Conservation (phyloP, 2,113 vertebrate genomes). For the Leuciscus idus region DNA sequence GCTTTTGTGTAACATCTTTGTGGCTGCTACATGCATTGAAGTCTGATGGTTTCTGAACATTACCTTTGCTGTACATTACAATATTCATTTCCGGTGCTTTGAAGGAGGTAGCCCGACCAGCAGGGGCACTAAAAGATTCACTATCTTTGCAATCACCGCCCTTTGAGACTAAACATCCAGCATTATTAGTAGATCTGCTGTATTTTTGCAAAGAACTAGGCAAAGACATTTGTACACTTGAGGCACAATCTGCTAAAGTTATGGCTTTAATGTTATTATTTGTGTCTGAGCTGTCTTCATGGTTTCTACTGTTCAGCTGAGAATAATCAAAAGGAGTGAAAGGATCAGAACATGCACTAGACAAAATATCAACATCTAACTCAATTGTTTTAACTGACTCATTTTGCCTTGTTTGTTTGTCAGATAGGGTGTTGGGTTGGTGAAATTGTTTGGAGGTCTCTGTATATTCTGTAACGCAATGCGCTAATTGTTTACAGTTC, state of each 20-base stretch:
- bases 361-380: slow-evolving; percentile 6
- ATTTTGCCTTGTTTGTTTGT: slow-evolving; percentile 3
- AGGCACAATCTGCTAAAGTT: not conserved
- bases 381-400: not conserved
- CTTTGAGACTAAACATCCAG: slow-evolving; percentile 18
- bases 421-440: not conserved
- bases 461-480: slow-evolving; percentile 9
- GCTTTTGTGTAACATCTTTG: slow-evolving; percentile 18
- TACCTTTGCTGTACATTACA: not conserved
- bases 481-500: slow-evolving; percentile 33
- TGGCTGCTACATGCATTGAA: not conserved
- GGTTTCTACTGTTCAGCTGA: slow-evolving; percentile 17
- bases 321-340: slow-evolving; percentile 29
- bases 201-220: slow-evolving; percentile 3
- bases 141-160: not conserved
- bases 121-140: not conserved
- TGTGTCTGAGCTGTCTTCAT: slow-evolving; percentile 47
- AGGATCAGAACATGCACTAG: slow-evolving; percentile 29
- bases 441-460: slow-evolving; percentile 22
- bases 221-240: slow-evolving; percentile 6
- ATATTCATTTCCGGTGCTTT: not conserved
- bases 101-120: not conserved
- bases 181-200: not conserved
- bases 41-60: not conserved
- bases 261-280: slow-evolving; percentile 57